Evolutionary conservation across 2,888 invertebrate species (phyloP).

Genomic region (Caenorhabditis becei): DNA sequence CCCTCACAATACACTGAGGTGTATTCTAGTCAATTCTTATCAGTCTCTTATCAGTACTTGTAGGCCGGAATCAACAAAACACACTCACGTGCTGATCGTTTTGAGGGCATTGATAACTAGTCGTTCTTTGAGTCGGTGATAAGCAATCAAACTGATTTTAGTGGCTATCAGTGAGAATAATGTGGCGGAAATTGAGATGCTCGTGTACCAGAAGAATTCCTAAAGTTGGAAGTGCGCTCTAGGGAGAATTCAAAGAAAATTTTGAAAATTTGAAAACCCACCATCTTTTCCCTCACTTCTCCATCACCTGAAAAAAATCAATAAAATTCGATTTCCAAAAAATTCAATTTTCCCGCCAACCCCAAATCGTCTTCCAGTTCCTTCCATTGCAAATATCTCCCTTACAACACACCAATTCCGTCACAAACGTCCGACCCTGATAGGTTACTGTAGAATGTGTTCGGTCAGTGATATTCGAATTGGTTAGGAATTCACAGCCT

Average conservation of each 20-base stretch:
- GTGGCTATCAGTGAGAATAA: conserved; percentile 18
- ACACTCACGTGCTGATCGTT: conserved; percentile 23
- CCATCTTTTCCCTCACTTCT: no score
- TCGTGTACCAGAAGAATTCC: conserved; percentile 22
- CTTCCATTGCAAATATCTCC: conserved; percentile 15
- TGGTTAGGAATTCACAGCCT: conserved; percentile 10
- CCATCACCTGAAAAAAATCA: conserved; percentile 1
- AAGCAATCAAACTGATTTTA: conserved; percentile 19
- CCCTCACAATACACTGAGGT: no score
- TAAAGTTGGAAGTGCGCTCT: background rate
- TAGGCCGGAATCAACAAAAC: background rate
- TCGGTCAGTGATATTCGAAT: background rate
- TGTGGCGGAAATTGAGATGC: conserved; percentile 9
- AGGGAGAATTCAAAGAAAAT: no score
- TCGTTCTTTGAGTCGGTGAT: conserved; percentile 30
- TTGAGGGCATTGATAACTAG: conserved; percentile 30
- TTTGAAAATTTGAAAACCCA: no score
- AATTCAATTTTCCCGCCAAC: background rate
- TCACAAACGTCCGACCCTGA: conserved; percentile 20
- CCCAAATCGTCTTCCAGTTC: conserved; percentile 28
- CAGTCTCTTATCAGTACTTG: background rate
- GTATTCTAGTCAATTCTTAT: no score
- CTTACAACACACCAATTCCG: conserved; percentile 33
- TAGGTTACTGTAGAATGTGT: conserved; percentile 15
- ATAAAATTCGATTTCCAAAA: conserved; percentile 9